Evolutionary conservation across 2,113 vertebrate species (phyloP).

Genomic region (Sphaerodactylus townsendi): DNA sequence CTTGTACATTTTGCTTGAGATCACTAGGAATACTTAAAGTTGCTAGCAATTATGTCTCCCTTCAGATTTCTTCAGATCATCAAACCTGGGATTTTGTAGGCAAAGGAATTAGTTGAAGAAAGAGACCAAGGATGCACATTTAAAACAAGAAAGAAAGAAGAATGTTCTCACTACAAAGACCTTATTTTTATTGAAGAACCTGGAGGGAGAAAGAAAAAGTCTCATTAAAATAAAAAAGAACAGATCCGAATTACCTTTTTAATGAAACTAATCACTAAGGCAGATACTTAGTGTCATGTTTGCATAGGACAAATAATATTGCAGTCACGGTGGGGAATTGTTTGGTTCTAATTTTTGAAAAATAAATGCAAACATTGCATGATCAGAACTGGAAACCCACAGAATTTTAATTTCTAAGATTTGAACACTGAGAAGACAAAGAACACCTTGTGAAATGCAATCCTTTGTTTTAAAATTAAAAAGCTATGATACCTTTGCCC

Average conservation of each 20-base stretch:
- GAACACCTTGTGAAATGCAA: not conserved
- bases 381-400: not conserved
- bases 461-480: not conserved
- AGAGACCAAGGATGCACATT: accelerated
- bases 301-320: not conserved
- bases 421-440: not conserved
- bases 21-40: not conserved
- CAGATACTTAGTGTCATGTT: not conserved
- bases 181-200: not conserved
- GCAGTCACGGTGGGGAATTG: no score
- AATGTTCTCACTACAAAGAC: not conserved
- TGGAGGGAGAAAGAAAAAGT: not conserved
- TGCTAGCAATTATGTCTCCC: not conserved
- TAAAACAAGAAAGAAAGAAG: not conserved
- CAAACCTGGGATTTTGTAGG: not conserved
- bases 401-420: not conserved
- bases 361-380: not conserved
- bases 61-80: constrained; percentile 2
- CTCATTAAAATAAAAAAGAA: not conserved
- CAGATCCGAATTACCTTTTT: no score
- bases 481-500: not conserved
- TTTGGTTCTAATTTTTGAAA: no score
- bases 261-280: not conserved
- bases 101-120: not conserved
- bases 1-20: not conserved